These are phyloP conservation scores for Mohoua ochrocephala DNA, from an alignment of 2,113 vertebrate genomes.

Conservation along the genomic window DNA sequence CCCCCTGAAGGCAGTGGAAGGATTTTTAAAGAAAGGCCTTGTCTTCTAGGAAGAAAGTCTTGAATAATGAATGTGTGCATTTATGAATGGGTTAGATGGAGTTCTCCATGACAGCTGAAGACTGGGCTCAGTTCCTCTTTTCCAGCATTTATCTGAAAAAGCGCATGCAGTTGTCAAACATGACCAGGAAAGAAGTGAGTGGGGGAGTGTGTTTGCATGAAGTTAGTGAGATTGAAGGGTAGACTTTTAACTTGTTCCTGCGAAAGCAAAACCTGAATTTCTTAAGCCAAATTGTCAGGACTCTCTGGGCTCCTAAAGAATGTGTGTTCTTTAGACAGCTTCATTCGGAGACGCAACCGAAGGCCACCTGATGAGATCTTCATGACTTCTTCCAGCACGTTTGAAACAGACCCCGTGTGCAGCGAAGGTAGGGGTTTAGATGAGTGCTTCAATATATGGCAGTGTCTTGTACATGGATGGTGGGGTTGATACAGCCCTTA, in stretches of 20 bases:
- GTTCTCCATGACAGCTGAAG: not conserved
- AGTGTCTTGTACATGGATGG: not conserved
- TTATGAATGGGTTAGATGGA: not conserved
- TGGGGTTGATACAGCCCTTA: not conserved
- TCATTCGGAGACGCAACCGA: not conserved
- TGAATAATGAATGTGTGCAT: not conserved
- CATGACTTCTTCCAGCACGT: not conserved
- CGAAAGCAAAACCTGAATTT: not conserved
- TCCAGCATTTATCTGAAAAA: not conserved
- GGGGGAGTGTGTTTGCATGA: not conserved
- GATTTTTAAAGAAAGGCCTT: not conserved
- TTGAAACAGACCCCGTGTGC: not conserved
- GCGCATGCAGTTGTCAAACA: accelerated
- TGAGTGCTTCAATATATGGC: not conserved
- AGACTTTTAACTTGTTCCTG: not conserved
- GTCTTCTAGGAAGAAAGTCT: not conserved
- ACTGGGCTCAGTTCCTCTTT: not conserved
- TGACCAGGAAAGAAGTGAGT: not conserved
- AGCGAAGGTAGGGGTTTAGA: not conserved
- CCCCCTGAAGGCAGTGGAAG: not conserved
- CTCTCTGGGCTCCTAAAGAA: not conserved
- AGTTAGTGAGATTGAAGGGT: not conserved
- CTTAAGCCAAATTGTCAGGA: not conserved
- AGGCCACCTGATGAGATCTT: not conserved
- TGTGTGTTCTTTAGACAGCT: not conserved